A percentile compares a stretch with the other conserved stretches of the same genome.
phyloP scores from a whole-genome alignment of 1,140 invertebrate genomes.

The Thalassaphorura encarpata region DNA sequence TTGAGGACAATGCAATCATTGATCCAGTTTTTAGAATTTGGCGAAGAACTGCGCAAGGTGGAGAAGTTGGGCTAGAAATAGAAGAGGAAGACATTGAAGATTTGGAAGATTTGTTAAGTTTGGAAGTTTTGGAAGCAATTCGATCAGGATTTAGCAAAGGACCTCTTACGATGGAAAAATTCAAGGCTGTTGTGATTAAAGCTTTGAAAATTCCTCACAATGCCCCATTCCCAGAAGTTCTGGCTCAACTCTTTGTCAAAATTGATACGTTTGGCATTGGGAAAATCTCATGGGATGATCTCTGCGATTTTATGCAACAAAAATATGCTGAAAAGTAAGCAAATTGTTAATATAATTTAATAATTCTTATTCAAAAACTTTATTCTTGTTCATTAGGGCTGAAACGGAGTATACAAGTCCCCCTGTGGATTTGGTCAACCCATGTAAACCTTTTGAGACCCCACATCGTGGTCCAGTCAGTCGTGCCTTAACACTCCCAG shows the following conservation, averaged over 20 bases:
- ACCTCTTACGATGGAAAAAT: constrained; percentile 8
- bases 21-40: constrained; percentile 10
- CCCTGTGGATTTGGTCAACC: constrained; percentile 7
- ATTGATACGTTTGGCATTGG: constrained; percentile 14
- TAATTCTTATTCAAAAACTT: too few species aligned
- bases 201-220: constrained; percentile 1
- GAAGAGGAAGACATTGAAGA: constrained; percentile 6
- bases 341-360: too few species aligned
- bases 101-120: constrained; percentile 8
- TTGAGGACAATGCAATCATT: constrained; percentile 9
- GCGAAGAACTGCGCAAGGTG: neutral
- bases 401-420: constrained; percentile 18
- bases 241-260: constrained; percentile 11
- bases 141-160: constrained; percentile 2
- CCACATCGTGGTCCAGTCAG: constrained; percentile 11
- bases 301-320: constrained; percentile 19
- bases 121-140: constrained; percentile 14
- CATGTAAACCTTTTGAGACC: constrained; percentile 5
- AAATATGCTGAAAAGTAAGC: constrained; percentile 19
- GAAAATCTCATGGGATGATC: constrained; percentile 14
- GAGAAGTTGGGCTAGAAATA: neutral
- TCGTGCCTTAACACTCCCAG: constrained; percentile 11
- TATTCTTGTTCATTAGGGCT: too few species aligned
- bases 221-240: constrained; percentile 2
- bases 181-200: neutral